A percentile compares a stretch with the other conserved stretches of the same genome.
These are phyloP conservation scores for Discoglossus pictus DNA, from an alignment of 2,797 vertebrate genomes.

Conservation along the genomic window DNA sequence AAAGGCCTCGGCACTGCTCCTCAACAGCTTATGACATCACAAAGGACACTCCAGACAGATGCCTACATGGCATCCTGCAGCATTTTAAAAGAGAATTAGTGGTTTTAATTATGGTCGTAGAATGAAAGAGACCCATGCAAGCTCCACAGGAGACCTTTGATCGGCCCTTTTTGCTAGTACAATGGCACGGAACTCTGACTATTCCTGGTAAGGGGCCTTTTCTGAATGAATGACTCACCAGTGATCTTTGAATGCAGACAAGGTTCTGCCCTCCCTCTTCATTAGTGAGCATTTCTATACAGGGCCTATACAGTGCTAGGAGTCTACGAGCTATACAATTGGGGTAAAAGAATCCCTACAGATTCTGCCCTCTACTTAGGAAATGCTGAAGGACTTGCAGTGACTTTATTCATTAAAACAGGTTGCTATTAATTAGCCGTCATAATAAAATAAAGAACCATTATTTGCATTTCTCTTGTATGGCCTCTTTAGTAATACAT, in stretches of 20 bases:
- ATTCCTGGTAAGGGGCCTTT: slow-evolving; percentile 79
- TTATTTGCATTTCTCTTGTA: slow-evolving; percentile 79
- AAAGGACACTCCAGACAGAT: slow-evolving; percentile 85
- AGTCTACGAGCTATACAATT: slow-evolving; percentile 76
- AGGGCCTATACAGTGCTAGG: slow-evolving; percentile 72
- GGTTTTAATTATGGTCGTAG: slow-evolving; percentile 85
- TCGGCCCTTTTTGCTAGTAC: slow-evolving; percentile 79
- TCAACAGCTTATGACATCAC: slow-evolving; percentile 84
- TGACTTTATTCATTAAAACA: slow-evolving; percentile 88
- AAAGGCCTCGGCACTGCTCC: slow-evolving; percentile 75
- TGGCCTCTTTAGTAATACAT: slow-evolving; percentile 71
- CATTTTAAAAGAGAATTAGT: slow-evolving; percentile 88
- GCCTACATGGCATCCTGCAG: slow-evolving; percentile 85
- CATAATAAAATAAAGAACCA: slow-evolving; percentile 85
- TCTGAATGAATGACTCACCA: slow-evolving; percentile 83
- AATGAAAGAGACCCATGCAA: slow-evolving; percentile 82
- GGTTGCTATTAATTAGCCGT: slow-evolving; percentile 87
- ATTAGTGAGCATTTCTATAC: slow-evolving; percentile 86
- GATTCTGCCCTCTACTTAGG: slow-evolving; percentile 78
- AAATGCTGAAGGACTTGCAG: slow-evolving; percentile 80
- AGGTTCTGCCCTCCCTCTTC: slow-evolving; percentile 83
- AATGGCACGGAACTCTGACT: slow-evolving; percentile 85
- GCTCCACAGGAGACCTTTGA: slow-evolving; percentile 76
- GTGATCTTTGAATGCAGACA: slow-evolving; percentile 84
- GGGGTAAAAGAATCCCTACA: slow-evolving; percentile 75